Evolutionary conservation across 2,797 vertebrate genomes (phyloP).

Genomic region (Enteromius thamalakanensis): DNA sequence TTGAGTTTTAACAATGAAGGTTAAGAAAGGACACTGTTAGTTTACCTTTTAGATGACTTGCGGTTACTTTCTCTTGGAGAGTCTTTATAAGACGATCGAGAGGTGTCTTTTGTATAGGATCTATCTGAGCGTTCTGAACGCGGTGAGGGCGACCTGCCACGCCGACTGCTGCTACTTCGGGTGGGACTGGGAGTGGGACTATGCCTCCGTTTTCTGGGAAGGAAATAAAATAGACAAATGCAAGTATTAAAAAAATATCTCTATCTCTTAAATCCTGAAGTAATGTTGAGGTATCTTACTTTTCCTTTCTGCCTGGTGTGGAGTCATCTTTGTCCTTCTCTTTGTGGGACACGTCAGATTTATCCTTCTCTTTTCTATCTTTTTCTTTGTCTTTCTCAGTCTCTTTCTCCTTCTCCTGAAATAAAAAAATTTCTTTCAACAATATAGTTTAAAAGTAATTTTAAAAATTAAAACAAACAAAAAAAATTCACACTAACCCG

Average conservation of each 20-base stretch:
- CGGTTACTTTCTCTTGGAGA: conserved; percentile 92
- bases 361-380: conserved; percentile 89
- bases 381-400: conserved; percentile 92
- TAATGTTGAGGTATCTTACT: conserved; percentile 71
- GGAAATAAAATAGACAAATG: conserved; percentile 26
- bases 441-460: background rate
- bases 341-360: conserved; percentile 72
- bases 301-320: conserved; percentile 94
- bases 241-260: background rate
- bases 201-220: conserved; percentile 89
- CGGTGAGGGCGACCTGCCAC: conserved; percentile 91
- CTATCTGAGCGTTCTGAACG: conserved; percentile 88
- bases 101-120: conserved; percentile 90
- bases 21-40: background rate
- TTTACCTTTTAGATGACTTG: conserved; percentile 92
- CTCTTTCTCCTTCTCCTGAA: conserved; percentile 95
- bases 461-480: conserved; percentile 35
- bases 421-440: no score
- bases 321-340: conserved; percentile 87
- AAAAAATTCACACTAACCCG: conserved; percentile 76
- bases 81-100: conserved; percentile 92
- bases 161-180: conserved; percentile 83
- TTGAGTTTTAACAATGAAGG: background rate
- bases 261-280: background rate
- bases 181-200: conserved; percentile 91